These are phyloP conservation scores for Anastatus disparis DNA, from an alignment of 1,140 invertebrate species.

Conservation along the genomic window DNA sequence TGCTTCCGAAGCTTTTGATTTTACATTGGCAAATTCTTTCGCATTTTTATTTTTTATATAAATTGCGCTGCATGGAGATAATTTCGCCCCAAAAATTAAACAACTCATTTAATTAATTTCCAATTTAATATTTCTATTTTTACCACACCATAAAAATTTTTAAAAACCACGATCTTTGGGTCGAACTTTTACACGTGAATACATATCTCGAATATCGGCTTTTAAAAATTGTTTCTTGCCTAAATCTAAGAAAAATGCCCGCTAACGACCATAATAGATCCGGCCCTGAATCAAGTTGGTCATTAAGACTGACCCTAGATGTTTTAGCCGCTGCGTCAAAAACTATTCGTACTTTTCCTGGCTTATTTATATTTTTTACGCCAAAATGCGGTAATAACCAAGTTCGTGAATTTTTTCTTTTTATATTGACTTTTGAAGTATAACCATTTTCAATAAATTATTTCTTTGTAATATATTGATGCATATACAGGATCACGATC, in stretches of 20 bases:
- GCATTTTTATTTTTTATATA: conserved; percentile 34
- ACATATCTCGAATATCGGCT: no score
- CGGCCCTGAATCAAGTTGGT: no score
- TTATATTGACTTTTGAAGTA: not conserved
- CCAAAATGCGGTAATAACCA: not conserved
- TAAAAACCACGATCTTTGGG: not conserved
- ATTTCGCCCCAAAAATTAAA: conserved; percentile 54
- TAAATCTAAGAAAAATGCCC: no score
- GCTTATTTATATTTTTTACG: no score
- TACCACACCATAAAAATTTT: conserved; percentile 1
- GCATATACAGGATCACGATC: not conserved
- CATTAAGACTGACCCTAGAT: no score
- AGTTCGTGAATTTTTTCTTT: not conserved
- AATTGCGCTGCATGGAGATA: conserved; percentile 51
- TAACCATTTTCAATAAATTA: not conserved
- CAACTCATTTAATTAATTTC: conserved; percentile 45
- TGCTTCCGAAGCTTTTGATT: not conserved
- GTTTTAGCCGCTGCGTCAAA: no score
- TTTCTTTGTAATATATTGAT: not conserved
- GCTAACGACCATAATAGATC: no score
- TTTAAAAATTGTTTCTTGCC: no score
- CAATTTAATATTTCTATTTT: not conserved
- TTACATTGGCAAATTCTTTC: not conserved
- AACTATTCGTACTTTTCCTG: no score
- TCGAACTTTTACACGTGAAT: no score